Conservation (phyloP, 2,888 invertebrate genomes). For the Mayetiola destructor region DNA sequence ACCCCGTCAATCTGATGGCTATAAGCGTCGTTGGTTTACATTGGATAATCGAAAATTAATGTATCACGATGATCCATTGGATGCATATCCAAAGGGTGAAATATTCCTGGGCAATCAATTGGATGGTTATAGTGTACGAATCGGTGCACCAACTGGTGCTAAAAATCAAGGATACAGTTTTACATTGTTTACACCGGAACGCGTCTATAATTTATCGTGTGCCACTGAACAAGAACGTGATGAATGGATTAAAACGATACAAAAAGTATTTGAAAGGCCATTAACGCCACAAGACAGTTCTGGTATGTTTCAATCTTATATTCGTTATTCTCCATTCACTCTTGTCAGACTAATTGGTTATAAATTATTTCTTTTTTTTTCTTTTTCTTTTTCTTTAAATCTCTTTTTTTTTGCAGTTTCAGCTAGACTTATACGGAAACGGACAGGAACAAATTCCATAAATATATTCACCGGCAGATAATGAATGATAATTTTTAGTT, state of each 20-base stretch:
- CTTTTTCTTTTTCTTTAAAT: slow-evolving; percentile 17
- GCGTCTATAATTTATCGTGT: slow-evolving; percentile 62
- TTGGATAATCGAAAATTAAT: slow-evolving; percentile 79
- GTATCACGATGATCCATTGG: slow-evolving; percentile 79
- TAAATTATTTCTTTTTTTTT: slow-evolving; percentile 6
- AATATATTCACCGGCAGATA: slow-evolving; percentile 65
- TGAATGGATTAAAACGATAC: slow-evolving; percentile 65
- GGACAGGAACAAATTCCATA: slow-evolving; percentile 56
- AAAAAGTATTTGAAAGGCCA: slow-evolving; percentile 56
- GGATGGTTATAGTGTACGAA: slow-evolving; percentile 59
- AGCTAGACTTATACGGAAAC: slow-evolving; percentile 53
- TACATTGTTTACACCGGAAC: slow-evolving; percentile 65
- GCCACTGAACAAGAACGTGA: slow-evolving; percentile 60
- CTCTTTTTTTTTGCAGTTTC: slow-evolving; percentile 41
- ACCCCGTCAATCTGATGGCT: slow-evolving; percentile 64
- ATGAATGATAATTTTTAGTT: no score
- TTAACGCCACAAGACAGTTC: slow-evolving; percentile 65
- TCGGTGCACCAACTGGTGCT: slow-evolving; percentile 50
- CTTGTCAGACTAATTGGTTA: neutral
- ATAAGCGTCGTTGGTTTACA: slow-evolving; percentile 76
- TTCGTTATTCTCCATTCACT: neutral
- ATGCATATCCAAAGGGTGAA: slow-evolving; percentile 81
- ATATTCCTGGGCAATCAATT: slow-evolving; percentile 60
- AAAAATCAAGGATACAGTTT: slow-evolving; percentile 69
- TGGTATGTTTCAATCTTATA: slow-evolving; percentile 39